Base-by-base conservation (phyloP, 2,797 vertebrate genomes). In the Microctenopoma steveboyesi region DNA sequence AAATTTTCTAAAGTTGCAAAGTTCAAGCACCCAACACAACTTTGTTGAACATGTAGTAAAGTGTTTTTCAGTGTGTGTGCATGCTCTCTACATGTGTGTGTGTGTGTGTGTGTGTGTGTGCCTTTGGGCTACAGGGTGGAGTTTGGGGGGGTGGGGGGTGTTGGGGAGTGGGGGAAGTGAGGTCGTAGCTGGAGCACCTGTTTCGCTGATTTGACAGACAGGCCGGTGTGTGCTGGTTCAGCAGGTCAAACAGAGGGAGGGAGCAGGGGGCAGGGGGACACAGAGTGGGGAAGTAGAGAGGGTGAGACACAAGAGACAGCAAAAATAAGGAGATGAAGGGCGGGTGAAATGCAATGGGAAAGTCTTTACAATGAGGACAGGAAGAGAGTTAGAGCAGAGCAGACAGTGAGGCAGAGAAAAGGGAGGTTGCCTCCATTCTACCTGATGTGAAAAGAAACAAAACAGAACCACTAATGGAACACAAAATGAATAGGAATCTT, bases 171-270 rank as follows among this genome's bases (percentile, higher is more conserved):
- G 88, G 90, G 86, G 83, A 71, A 82, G 80, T 74, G 88, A 87
- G 90, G 87, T 88, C 65, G 85, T 86, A 70, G 84, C 85, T 72
- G 81, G 76, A 90, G 88, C 94, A 95, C 94, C 94, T 95, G 94
- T 94, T 94, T 78, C 57, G 74, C 74, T 25, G 28, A 51, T 90
- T 93, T 94, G 94, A 95, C 86, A 68, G 94, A 93, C 94, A 93
- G 90, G 92, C 83, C 56, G 58, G 92, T 76, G 92, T 94, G 93
- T 93, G 92, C 93, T 94, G 93, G 82, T 93, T 94, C 93, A 95
- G 93, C 94, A 94, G 92, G 93, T 93, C 92, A 85, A 48, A 42
- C 54, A 78, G 83, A 71, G 68, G 57, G 52, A 68, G 64, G 27
- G 61, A 37, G 51, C 40, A 4, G 14, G 64, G 70, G 62, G 51